Evolutionary conservation across 1,140 invertebrate species (phyloP).

Genomic region (Drosophila mauritiana): DNA sequence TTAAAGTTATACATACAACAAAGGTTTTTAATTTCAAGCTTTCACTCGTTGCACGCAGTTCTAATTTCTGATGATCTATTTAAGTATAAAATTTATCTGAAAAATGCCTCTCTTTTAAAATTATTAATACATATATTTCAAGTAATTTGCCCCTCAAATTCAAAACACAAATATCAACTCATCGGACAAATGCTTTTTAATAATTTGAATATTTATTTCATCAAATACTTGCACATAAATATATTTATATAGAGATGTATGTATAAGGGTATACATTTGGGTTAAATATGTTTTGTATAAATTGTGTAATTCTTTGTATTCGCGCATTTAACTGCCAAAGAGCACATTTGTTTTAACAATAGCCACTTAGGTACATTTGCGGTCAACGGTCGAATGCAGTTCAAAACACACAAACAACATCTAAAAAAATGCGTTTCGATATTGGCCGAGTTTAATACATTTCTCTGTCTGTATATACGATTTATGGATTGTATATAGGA

Average conservation of each 20-base stretch:
- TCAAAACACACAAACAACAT: slow-evolving; percentile 72
- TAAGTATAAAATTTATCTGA: too few species aligned
- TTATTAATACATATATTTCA: too few species aligned
- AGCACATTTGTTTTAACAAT: slow-evolving; percentile 63
- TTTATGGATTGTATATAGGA: slow-evolving; percentile 27
- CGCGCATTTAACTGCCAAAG: slow-evolving; percentile 54
- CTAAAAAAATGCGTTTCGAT: slow-evolving; percentile 75
- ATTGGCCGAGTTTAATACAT: slow-evolving; percentile 63
- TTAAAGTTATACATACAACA: too few species aligned
- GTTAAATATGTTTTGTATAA: slow-evolving; percentile 58
- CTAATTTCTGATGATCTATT: too few species aligned
- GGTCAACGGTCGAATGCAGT: slow-evolving; percentile 71
- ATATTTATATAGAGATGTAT: slow-evolving; percentile 67
- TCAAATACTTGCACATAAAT: slow-evolving; percentile 73
- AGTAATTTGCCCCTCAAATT: too few species aligned
- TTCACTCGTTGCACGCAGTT: too few species aligned
- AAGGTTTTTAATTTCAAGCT: too few species aligned
- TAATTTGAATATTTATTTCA: slow-evolving; percentile 75
- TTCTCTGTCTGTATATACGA: slow-evolving; percentile 40
- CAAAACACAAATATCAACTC: too few species aligned
- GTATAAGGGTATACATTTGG: slow-evolving; percentile 63
- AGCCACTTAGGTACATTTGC: slow-evolving; percentile 75
- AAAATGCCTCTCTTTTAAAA: too few species aligned
- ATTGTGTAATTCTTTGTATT: slow-evolving; percentile 50
- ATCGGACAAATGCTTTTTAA: slow-evolving; percentile 33